Conservation (phyloP, 2,797 vertebrate species). For the Eptatretus atami region DNA sequence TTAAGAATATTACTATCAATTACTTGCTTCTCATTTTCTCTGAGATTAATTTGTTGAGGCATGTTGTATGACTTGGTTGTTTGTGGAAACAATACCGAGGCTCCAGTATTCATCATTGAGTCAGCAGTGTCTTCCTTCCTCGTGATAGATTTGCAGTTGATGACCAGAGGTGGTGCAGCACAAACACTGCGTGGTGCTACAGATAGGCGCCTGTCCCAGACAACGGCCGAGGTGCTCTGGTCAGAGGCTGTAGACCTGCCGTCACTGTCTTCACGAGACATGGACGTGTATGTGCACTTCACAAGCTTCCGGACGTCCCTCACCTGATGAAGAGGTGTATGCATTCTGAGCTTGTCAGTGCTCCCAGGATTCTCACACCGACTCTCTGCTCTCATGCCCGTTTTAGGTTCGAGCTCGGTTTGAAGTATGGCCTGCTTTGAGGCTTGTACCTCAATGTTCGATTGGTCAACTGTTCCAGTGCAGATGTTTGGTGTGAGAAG, state of each 20-base stretch:
- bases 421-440: no score
- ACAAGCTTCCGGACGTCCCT: slow-evolving; percentile 73
- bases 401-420: no score
- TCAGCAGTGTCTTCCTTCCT: slow-evolving; percentile 15
- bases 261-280: slow-evolving; percentile 31
- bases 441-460: background rate
- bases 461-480: slow-evolving; percentile 10
- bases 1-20: background rate
- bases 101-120: background rate
- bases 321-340: slow-evolving; percentile 59
- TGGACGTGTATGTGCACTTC: slow-evolving; percentile 45
- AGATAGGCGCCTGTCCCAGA: slow-evolving; percentile 4
- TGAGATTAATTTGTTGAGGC: no score
- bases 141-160: slow-evolving; percentile 26
- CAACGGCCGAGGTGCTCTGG: slow-evolving; percentile 15
- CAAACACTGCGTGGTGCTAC: background rate
- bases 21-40: no score
- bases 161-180: slow-evolving; percentile 21
- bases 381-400: slow-evolving; percentile 9
- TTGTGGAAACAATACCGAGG: background rate
- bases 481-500: slow-evolving; percentile 51
- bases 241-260: slow-evolving; percentile 14
- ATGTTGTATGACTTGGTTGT: background rate
- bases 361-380: slow-evolving; percentile 42
- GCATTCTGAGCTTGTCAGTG: slow-evolving; percentile 27